phyloP scores from a whole-genome alignment of 92 coral and sea anemone genomes.

The Parazoanthus swiftii region DNA sequence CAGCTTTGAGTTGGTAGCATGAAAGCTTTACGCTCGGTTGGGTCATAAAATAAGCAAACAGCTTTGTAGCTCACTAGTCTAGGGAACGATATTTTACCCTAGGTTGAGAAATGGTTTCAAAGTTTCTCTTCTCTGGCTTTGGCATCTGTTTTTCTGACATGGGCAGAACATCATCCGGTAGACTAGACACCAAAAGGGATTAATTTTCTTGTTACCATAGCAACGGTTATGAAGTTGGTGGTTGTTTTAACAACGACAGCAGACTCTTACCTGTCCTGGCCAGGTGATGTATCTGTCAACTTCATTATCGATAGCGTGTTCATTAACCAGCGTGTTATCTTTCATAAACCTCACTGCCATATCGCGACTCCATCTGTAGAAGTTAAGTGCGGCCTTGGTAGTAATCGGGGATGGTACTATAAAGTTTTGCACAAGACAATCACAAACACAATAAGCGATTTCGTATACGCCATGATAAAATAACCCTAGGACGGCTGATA shows the following conservation, averaged over 20 bases:
- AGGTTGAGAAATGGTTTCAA: no score
- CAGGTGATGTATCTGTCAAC: slow-evolving; percentile 91
- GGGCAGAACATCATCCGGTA: no score
- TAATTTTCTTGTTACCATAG: neutral
- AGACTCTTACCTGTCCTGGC: slow-evolving; percentile 87
- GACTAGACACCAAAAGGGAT: neutral
- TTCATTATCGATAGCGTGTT: slow-evolving; percentile 77
- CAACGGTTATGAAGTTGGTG: neutral
- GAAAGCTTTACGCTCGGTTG: no score
- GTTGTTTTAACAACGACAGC: neutral
- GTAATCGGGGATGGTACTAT: neutral
- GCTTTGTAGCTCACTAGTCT: no score
- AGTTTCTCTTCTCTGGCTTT: no score
- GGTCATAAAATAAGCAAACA: no score
- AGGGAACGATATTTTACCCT: no score
- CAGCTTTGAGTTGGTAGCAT: no score
- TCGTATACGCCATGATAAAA: no score
- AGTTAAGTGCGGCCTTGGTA: neutral
- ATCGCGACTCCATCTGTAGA: slow-evolving; percentile 75
- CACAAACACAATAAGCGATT: no score
- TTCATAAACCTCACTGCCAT: slow-evolving; percentile 83
- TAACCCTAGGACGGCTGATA: no score
- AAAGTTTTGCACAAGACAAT: neutral
- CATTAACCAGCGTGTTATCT: slow-evolving; percentile 79
- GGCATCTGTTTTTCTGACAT: no score